These are phyloP conservation scores for Grus americana DNA, from an alignment of 2,113 vertebrate species.

Conservation along the genomic window DNA sequence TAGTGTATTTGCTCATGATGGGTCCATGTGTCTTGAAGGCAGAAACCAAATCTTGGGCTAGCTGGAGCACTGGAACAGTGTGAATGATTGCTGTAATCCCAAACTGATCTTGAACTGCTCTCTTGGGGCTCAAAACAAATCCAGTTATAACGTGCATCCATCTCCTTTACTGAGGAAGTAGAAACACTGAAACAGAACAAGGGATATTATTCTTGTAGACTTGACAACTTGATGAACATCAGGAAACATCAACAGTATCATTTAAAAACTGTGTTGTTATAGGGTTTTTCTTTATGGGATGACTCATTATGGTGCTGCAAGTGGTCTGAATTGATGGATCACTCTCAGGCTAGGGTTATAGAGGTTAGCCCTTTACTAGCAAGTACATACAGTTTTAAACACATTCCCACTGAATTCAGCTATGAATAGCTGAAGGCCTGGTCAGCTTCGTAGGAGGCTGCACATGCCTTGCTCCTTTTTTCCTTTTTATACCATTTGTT, in stretches of 20 bases:
- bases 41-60: not conserved
- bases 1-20: not conserved
- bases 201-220: not conserved
- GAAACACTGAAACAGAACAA: not conserved
- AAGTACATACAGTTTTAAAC: rapidly evolving
- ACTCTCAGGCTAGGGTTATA: rapidly evolving
- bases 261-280: not conserved
- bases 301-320: not conserved
- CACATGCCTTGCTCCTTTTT: not conserved
- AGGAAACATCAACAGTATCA: not conserved
- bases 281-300: not conserved
- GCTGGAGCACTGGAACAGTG: not conserved
- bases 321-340: not conserved
- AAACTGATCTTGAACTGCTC: not conserved
- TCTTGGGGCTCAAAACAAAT: not conserved
- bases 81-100: not conserved
- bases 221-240: not conserved
- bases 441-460: not conserved
- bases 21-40: not conserved
- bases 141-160: not conserved
- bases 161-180: not conserved
- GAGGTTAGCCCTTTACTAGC: not conserved
- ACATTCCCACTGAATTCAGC: not conserved
- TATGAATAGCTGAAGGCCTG: not conserved
- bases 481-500: not conserved